These are phyloP conservation scores for Nicator chloris DNA, from an alignment of 2,113 vertebrate species.

Conservation along the genomic window DNA sequence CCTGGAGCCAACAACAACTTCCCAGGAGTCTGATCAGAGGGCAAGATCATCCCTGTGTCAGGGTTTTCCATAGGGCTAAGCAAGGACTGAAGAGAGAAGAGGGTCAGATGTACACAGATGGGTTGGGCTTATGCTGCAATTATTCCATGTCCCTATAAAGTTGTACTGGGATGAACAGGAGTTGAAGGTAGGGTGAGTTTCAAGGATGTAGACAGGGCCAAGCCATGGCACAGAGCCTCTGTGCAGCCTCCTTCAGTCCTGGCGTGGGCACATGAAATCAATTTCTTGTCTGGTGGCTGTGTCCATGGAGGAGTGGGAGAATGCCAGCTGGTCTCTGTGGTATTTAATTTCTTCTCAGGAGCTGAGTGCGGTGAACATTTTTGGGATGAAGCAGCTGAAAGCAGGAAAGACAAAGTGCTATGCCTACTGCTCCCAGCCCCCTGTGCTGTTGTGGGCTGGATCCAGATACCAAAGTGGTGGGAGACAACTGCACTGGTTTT, in stretches of 20 bases:
- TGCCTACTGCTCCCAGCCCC: not conserved
- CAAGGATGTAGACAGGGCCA: not conserved
- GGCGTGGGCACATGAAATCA: not conserved
- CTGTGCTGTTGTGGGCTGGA: not conserved
- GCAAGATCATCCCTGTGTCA: not conserved
- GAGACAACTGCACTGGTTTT: not conserved
- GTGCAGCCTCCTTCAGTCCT: not conserved
- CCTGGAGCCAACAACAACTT: not conserved
- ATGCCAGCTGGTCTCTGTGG: slow-evolving; percentile 15
- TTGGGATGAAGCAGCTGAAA: not conserved
- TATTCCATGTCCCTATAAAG: not conserved
- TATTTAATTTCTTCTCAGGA: not conserved
- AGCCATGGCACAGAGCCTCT: not conserved
- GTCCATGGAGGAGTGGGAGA: not conserved
- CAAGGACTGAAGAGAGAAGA: not conserved
- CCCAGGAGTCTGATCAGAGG: not conserved
- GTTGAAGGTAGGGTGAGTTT: not conserved
- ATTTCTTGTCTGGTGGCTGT: not conserved
- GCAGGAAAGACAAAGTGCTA: not conserved
- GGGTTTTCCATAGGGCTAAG: not conserved
- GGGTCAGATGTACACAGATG: no score
- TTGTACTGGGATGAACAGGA: not conserved
- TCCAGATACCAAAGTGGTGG: not conserved
- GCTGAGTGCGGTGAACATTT: not conserved
- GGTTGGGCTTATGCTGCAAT: not conserved